A percentile compares a stretch with the other conserved stretches of the same genome.
These are phyloP conservation scores for Acyrthosiphon pisum DNA, from an alignment of 1,140 invertebrate genomes.

Conservation along the genomic window DNA sequence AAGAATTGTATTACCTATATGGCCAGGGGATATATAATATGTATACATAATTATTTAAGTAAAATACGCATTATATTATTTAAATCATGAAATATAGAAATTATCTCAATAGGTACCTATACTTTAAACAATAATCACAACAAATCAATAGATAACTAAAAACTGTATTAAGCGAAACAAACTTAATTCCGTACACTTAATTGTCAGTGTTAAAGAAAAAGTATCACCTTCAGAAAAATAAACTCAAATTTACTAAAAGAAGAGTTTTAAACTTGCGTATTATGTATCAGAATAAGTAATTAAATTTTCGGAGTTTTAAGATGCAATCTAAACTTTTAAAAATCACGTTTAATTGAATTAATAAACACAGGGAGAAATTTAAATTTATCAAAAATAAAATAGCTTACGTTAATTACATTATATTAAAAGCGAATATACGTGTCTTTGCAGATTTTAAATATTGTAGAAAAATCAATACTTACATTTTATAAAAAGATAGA, in stretches of 20 bases:
- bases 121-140: neutral
- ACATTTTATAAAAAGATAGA: neutral
- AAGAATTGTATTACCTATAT: neutral
- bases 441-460: neutral
- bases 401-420: neutral
- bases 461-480: neutral
- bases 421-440: neutral
- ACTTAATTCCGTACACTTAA: neutral
- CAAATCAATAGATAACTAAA: neutral
- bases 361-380: neutral
- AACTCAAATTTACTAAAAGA: slow-evolving; percentile 6
- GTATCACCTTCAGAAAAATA: neutral
- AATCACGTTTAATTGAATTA: neutral
- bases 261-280: slow-evolving; percentile 2
- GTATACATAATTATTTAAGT: neutral
- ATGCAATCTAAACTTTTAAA: slow-evolving; percentile 5
- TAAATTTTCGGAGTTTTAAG: neutral
- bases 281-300: neutral
- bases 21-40: neutral
- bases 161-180: neutral
- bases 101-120: neutral
- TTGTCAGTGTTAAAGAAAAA: neutral
- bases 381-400: neutral
- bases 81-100: neutral
- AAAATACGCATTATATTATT: neutral